These are phyloP conservation scores for Eudyptes chrysolophus DNA, from an alignment of 2,113 vertebrate species.

Conservation along the genomic window DNA sequence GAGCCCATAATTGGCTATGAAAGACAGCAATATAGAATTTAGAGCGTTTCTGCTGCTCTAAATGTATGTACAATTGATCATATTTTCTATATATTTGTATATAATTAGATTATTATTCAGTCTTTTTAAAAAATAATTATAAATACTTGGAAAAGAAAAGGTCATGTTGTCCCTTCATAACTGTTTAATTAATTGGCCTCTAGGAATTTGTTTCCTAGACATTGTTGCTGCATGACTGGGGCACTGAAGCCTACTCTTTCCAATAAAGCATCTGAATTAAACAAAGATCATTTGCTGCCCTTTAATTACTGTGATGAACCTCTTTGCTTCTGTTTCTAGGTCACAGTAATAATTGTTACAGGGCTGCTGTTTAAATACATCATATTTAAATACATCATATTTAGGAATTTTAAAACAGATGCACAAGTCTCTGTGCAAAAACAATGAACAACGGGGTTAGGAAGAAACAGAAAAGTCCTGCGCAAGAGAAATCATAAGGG, in stretches of 20 bases:
- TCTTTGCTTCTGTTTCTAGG: background rate
- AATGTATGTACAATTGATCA: background rate
- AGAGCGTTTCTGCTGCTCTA: background rate
- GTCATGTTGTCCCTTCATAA: background rate
- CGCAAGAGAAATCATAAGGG: background rate
- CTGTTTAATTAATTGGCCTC: slow-evolving; percentile 19
- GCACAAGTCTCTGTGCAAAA: background rate
- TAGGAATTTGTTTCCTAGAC: background rate
- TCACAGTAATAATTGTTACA: background rate
- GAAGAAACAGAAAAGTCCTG: background rate
- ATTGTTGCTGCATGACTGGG: background rate
- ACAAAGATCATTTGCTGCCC: background rate
- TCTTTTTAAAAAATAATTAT: background rate
- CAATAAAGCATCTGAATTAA: slow-evolving; percentile 1
- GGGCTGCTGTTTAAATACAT: background rate
- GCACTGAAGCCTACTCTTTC: background rate
- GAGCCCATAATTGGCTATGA: background rate
- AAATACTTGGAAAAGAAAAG: background rate
- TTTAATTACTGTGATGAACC: background rate
- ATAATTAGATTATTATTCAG: background rate
- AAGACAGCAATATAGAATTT: background rate
- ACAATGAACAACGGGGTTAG: background rate
- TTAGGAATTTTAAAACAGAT: background rate
- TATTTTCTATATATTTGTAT: background rate
- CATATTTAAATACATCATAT: background rate